phyloP scores from a whole-genome alignment of 2,888 invertebrate species.

The Orchesella flavescens region DNA sequence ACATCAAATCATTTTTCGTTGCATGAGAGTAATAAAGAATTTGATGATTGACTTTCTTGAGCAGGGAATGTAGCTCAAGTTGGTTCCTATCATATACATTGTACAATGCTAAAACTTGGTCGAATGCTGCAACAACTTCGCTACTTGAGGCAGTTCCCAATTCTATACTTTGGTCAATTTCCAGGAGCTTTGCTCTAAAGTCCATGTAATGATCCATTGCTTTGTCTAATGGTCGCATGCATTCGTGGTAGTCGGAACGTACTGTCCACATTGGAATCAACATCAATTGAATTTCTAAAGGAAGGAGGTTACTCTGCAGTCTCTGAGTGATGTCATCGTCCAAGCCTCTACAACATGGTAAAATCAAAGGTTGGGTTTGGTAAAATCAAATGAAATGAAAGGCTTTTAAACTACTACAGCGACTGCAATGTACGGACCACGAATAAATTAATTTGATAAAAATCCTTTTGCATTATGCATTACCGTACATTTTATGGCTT shows the following conservation, averaged over 20 bases:
- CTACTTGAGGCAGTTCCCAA: constrained; percentile 24
- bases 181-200: constrained; percentile 11
- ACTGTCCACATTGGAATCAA: constrained; percentile 51
- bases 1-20: constrained; percentile 33
- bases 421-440: no score
- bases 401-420: no score
- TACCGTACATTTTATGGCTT: neutral
- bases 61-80: neutral
- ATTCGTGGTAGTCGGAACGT: constrained; percentile 27
- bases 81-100: constrained; percentile 36
- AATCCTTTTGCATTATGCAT: no score
- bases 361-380: neutral
- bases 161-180: constrained; percentile 45
- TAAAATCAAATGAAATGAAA: no score
- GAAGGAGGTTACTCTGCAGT: constrained; percentile 24
- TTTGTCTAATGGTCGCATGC: constrained; percentile 37
- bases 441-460: no score
- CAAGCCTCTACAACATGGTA: constrained; percentile 12
- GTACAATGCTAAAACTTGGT: constrained; percentile 14
- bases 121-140: constrained; percentile 33
- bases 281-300: constrained; percentile 45
- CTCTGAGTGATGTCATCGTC: constrained; percentile 34
- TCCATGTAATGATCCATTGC: constrained; percentile 40
- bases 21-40: constrained; percentile 18
- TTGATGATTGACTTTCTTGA: constrained; percentile 38